Conservation (phyloP, 2,797 vertebrate genomes). For the Propithecus deckenii region DNA sequence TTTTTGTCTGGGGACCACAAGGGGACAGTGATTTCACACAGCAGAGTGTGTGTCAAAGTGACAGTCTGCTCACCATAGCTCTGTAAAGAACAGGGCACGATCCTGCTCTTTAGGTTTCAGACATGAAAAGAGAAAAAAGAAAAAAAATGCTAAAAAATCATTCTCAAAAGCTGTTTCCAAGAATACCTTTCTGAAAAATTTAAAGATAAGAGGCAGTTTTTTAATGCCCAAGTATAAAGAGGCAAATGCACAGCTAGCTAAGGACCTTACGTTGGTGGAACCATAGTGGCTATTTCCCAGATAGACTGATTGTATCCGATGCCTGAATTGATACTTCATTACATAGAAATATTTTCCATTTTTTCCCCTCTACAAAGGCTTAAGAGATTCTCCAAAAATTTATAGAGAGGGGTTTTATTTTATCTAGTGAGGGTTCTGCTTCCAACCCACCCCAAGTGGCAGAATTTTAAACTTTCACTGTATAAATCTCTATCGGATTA, state of each 20-base stretch:
- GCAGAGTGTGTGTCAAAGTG: neutral
- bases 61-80: neutral
- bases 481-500: neutral
- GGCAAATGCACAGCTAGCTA: neutral
- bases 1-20: neutral
- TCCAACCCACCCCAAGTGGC: neutral
- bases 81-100: neutral
- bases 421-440: neutral
- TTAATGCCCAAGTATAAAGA: neutral
- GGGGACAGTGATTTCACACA: neutral
- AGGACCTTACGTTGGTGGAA: neutral
- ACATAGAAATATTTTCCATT: neutral
- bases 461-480: neutral
- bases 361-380: neutral
- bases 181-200: neutral
- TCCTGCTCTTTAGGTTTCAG: neutral
- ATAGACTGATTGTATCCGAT: neutral
- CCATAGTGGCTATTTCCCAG: neutral
- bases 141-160: neutral
- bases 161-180: neutral
- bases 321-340: neutral
- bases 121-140: neutral
- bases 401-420: neutral
- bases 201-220: neutral
- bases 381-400: neutral